Evolutionary conservation across 2,797 vertebrate genomes (phyloP).

Genomic region (Gobionotothen gibberifrons): DNA sequence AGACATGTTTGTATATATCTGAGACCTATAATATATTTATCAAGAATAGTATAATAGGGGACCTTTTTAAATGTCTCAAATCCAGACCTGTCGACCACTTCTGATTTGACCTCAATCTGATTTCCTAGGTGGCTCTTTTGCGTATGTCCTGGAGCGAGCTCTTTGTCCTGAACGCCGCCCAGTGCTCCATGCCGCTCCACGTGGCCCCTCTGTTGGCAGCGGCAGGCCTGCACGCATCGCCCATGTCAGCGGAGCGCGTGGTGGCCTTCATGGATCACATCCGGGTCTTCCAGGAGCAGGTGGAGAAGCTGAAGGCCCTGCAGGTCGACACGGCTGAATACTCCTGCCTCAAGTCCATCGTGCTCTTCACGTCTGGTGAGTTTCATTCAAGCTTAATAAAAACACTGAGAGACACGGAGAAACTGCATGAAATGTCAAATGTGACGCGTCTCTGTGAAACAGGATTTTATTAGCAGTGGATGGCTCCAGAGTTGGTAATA

Average conservation of each 20-base stretch:
- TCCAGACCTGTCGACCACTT: background rate
- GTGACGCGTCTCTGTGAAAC: background rate
- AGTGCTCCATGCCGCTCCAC: slow-evolving; percentile 90
- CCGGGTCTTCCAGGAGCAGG: slow-evolving; percentile 91
- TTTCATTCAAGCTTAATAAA: slow-evolving; percentile 1
- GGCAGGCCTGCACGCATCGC: slow-evolving; percentile 89
- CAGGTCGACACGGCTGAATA: slow-evolving; percentile 90
- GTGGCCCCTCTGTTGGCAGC: slow-evolving; percentile 89
- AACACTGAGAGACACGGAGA: background rate
- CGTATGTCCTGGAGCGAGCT: slow-evolving; percentile 92
- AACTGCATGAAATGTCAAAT: background rate
- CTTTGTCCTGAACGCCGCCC: slow-evolving; percentile 90
- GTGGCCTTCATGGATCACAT: slow-evolving; percentile 94
- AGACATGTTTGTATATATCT: too few species aligned
- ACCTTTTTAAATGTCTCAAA: background rate
- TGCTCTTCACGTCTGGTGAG: slow-evolving; percentile 91
- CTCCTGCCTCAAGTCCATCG: slow-evolving; percentile 90
- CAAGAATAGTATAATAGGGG: too few species aligned
- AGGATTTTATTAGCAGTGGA: background rate
- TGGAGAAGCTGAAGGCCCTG: slow-evolving; percentile 91
- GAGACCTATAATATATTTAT: too few species aligned
- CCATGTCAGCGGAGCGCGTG: slow-evolving; percentile 89
- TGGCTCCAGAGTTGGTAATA: background rate
- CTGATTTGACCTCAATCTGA: background rate
- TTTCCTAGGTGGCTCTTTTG: slow-evolving; percentile 85